These are phyloP conservation scores for Actenoides lindsayi DNA, from an alignment of 2,113 vertebrate species.

Conservation along the genomic window DNA sequence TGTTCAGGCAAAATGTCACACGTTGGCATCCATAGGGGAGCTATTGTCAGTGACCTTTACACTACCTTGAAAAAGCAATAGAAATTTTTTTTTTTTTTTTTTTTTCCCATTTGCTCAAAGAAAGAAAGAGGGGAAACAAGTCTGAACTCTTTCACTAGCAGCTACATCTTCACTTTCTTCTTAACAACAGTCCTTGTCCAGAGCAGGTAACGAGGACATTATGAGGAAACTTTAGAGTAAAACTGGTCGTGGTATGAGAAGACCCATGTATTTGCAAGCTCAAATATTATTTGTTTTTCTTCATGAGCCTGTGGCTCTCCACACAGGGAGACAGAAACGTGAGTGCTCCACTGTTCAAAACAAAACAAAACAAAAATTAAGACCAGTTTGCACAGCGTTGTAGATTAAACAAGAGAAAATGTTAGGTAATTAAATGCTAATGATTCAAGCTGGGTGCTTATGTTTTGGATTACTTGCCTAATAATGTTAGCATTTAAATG, in stretches of 20 bases:
- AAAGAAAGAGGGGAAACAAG: neutral
- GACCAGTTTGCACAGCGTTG: neutral
- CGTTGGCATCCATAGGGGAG: conserved; percentile 57
- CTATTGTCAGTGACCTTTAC: conserved; percentile 75
- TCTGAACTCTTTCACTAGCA: conserved; percentile 34
- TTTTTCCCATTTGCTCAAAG: neutral
- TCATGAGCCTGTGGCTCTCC: neutral
- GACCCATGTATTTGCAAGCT: neutral
- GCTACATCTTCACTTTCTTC: neutral
- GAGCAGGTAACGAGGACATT: neutral
- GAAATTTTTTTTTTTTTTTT: neutral
- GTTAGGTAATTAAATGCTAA: conserved; percentile 67
- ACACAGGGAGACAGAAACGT: neutral
- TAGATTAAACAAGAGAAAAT: conserved; percentile 66
- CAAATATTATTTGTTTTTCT: neutral
- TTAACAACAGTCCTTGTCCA: neutral
- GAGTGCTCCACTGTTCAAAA: neutral
- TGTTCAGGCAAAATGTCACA: conserved; percentile 73
- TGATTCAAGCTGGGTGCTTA: conserved; percentile 64
- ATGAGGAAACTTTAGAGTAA: neutral
- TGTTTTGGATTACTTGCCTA: conserved; percentile 68
- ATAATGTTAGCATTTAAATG: conserved; percentile 71
- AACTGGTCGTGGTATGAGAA: neutral
- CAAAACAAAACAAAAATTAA: conserved; percentile 28
- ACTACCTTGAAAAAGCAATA: conserved; percentile 55